A percentile compares a stretch with the other conserved stretches of the same genome.
These are phyloP conservation scores for Thalpophila matura DNA, from an alignment of 2,888 invertebrate genomes.

Conservation along the genomic window DNA sequence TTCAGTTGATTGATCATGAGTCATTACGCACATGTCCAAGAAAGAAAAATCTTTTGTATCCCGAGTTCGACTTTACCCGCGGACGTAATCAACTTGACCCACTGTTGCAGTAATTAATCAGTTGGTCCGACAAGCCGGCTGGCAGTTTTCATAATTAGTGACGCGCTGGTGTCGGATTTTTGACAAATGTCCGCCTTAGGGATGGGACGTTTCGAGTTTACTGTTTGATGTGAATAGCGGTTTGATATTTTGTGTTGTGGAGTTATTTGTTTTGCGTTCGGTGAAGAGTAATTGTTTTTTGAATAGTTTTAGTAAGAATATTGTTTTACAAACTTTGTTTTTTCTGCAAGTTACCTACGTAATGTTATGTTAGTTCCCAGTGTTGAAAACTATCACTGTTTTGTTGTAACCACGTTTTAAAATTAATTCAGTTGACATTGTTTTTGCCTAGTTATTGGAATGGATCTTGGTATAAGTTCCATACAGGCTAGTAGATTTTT, in stretches of 20 bases:
- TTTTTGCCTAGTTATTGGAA: too few species aligned
- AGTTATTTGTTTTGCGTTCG: neutral
- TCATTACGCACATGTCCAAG: slow-evolving; percentile 3
- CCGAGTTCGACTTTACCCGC: slow-evolving; percentile 14
- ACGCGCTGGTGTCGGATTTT: slow-evolving; percentile 56
- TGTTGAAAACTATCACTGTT: too few species aligned
- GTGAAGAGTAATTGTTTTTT: slow-evolving; percentile 1
- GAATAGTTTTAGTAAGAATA: neutral
- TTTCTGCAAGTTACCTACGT: too few species aligned
- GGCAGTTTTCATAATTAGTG: slow-evolving; percentile 66
- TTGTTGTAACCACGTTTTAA: too few species aligned
- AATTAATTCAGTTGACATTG: too few species aligned
- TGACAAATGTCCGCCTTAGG: slow-evolving; percentile 59
- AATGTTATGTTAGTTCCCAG: too few species aligned
- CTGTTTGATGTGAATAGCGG: slow-evolving; percentile 15
- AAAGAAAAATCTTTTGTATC: slow-evolving; percentile 28
- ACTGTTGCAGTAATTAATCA: slow-evolving; percentile 62
- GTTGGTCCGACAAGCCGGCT: slow-evolving; percentile 46
- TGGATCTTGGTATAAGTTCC: too few species aligned
- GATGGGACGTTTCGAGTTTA: slow-evolving; percentile 30
- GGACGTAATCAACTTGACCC: slow-evolving; percentile 53
- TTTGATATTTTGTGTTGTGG: slow-evolving; percentile 7
- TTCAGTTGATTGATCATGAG: neutral
- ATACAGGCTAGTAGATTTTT: too few species aligned
- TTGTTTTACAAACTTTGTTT: neutral